phyloP scores from a whole-genome alignment of 53 echinoderm and acorn worm genomes.

The Pentamera pediparva region DNA sequence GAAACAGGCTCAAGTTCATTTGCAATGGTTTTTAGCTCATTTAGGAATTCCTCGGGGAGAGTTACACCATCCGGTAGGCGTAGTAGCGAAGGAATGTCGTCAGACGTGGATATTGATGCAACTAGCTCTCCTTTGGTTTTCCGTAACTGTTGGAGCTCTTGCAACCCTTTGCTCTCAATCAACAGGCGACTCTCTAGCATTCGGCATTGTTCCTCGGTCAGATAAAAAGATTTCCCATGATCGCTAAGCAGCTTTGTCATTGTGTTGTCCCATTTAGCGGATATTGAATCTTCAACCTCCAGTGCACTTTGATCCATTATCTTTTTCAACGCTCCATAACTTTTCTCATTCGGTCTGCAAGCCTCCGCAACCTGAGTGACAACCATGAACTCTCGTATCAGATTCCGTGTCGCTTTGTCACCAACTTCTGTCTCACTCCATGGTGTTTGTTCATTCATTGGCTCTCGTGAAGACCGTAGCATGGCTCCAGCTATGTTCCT shows the following conservation, averaged over 20 bases:
- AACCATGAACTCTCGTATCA: slow-evolving; percentile 20
- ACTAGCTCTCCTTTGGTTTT: background rate
- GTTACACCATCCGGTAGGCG: background rate
- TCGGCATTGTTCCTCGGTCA: background rate
- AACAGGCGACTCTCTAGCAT: background rate
- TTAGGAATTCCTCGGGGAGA: background rate
- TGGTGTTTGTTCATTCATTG: slow-evolving; percentile 16
- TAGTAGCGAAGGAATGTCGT: background rate
- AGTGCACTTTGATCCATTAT: background rate
- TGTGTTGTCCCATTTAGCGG: background rate
- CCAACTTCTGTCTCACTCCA: slow-evolving; percentile 4
- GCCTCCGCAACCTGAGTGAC: slow-evolving; percentile 29
- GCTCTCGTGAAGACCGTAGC: slow-evolving; percentile 10
- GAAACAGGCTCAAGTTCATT: background rate
- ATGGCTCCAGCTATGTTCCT: slow-evolving; percentile 6
- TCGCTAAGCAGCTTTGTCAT: background rate
- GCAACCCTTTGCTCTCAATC: background rate
- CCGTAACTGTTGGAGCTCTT: background rate
- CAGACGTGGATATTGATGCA: background rate
- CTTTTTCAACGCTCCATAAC: background rate
- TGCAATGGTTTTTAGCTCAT: background rate
- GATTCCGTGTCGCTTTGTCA: background rate
- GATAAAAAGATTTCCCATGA: background rate
- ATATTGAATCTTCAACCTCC: background rate
- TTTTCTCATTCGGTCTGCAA: slow-evolving; percentile 13